These are phyloP conservation scores for Trichogramma dendrolimi DNA, from an alignment of 2,888 invertebrate genomes.

Conservation along the genomic window DNA sequence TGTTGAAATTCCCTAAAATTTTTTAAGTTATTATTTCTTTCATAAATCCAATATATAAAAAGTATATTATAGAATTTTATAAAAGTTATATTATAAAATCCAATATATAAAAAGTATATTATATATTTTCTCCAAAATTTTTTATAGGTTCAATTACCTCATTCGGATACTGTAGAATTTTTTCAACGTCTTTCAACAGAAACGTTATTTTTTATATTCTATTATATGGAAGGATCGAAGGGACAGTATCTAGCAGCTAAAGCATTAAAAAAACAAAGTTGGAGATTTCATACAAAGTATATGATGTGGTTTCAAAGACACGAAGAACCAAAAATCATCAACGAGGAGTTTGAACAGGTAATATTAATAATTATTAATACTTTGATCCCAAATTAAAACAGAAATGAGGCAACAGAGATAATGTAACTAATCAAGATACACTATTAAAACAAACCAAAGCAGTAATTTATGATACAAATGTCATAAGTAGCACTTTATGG, in stretches of 20 bases:
- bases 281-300: slow-evolving; percentile 99
- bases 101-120: not conserved
- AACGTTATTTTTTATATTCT: slow-evolving; percentile 99
- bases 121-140: not conserved
- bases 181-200: slow-evolving; percentile 97
- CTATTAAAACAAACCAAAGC: too few species aligned
- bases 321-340: slow-evolving; percentile 99
- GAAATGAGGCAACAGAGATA: too few species aligned
- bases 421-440: too few species aligned
- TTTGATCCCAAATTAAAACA: not conserved
- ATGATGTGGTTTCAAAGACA: slow-evolving; percentile 99
- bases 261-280: slow-evolving; percentile 98
- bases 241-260: slow-evolving; percentile 99
- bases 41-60: not conserved
- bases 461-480: too few species aligned
- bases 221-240: slow-evolving; percentile 99
- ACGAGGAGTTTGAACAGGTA: slow-evolving; percentile 99
- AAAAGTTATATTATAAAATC: too few species aligned
- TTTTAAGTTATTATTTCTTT: not conserved
- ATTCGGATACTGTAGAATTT: slow-evolving; percentile 96
- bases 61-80: too few species aligned
- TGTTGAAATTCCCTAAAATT: not conserved
- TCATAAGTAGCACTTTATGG: too few species aligned
- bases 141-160: slow-evolving; percentile 76
- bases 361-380: slow-evolving; percentile 17